A percentile compares a stretch with the other conserved stretches of the same genome.
Conservation (phyloP, 2,797 vertebrate genomes). For the Todus mexicanus region DNA sequence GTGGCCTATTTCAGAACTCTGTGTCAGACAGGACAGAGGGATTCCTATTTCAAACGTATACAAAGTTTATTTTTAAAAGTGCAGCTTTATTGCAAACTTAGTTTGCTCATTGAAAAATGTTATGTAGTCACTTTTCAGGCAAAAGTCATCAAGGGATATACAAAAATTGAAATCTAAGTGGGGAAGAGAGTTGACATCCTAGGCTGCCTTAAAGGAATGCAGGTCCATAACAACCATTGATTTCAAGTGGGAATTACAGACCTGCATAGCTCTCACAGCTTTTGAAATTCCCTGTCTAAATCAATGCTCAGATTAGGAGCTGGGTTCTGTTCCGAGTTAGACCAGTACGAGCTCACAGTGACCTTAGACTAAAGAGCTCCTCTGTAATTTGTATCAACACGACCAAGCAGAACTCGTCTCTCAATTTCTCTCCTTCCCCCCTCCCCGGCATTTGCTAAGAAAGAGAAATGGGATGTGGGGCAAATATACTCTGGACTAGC, state of each 20-base stretch:
- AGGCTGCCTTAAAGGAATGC: not conserved
- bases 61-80: constrained; percentile 64
- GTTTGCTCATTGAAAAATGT: constrained; percentile 60
- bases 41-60: constrained; percentile 65
- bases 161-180: not conserved
- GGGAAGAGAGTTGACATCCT: not conserved
- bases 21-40: constrained; percentile 60
- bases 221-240: not conserved
- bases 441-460: not conserved
- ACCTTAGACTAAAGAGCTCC: not conserved
- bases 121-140: constrained; percentile 4
- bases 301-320: not conserved
- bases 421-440: not conserved
- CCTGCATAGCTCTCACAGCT: not conserved
- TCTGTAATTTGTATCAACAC: not conserved
- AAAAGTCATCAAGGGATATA: not conserved
- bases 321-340: not conserved
- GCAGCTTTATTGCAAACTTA: constrained; percentile 72
- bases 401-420: not conserved
- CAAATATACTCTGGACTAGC: not conserved
- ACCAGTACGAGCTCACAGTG: not conserved
- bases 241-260: not conserved
- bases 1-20: constrained; percentile 58
- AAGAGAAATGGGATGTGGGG: not conserved
- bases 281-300: constrained; percentile 8